Evolutionary conservation across 2,797 vertebrate species (phyloP), one percentile per base, ranked within the genome.

Genomic region (Hylomyscus alleni): DNA sequence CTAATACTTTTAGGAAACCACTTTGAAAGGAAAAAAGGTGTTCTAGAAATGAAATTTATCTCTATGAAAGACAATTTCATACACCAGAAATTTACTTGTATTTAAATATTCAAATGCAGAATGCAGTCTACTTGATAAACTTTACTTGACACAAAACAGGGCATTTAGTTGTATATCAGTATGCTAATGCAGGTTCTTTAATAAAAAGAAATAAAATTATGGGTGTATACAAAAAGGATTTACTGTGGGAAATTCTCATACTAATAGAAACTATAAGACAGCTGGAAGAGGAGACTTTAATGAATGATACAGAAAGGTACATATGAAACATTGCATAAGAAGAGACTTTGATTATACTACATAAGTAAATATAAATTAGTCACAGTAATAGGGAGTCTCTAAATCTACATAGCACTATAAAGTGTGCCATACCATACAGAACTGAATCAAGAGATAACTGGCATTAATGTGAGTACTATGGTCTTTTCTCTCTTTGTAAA

Each of bases 121-220:
- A 50, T 75, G n/a, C 75, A 6, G 1, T 31, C 82, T 47, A n/a
- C 3, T 90, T 75, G 47, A 50, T 40, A 91, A 94, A 34, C 31
- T 92, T 93, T 37, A 62, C 50, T 93, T 88, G 76, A 92, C 37
- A 84, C 22, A 60, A 34, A 87, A 76, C 80, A 56, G 40, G 65
- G 1, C 24, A 95, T 76, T 87, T 19, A 47, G 14, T 20, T 76
- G 3, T 40, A 75, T 12, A 58, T 50, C 7, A 56, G 17, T 87
- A 8, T 76, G 86, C 87, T 93, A 73, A 86, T 78, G 72, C 34
- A 31, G 3, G 34, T 47, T 54, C 65, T 93, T 6, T 78, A 22
- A 37, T 62, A 67, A 54, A 47, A 10, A 95, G 47, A 89, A 60
- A 72, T 31, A 11, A 82, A 44, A 10, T 67, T 60, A 17, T 1